A percentile compares a stretch with the other conserved stretches of the same genome.
These are phyloP conservation scores for Parotocinclus haroldoi DNA, from an alignment of 2,797 vertebrate genomes.

Conservation along the genomic window DNA sequence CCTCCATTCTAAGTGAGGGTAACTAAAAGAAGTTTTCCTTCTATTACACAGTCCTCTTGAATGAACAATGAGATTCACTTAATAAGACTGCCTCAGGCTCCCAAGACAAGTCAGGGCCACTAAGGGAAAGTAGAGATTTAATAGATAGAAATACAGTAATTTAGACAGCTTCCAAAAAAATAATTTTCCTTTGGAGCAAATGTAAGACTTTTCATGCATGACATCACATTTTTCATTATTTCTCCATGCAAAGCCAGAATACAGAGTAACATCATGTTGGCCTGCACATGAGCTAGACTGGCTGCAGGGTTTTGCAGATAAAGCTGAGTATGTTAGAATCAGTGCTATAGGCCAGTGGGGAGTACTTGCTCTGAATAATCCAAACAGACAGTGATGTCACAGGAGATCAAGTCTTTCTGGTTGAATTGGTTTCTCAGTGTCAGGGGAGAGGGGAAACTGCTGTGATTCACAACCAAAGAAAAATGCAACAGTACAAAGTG, in stretches of 20 bases:
- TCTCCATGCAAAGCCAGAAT: not conserved
- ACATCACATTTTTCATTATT: not conserved
- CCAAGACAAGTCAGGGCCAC: conserved; percentile 36
- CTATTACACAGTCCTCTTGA: conserved; percentile 43
- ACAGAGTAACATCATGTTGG: conserved; percentile 3
- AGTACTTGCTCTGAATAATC: conserved; percentile 42
- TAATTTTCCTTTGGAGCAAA: conserved; percentile 9
- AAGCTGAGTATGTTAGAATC: conserved; percentile 40
- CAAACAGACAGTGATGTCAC: conserved; percentile 51
- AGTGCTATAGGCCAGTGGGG: conserved; percentile 38
- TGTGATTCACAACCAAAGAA: conserved; percentile 8
- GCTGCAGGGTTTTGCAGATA: conserved; percentile 26
- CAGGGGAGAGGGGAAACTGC: conserved; percentile 17
- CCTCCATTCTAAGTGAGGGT: conserved; percentile 14
- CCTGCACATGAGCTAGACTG: conserved; percentile 9
- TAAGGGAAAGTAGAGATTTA: conserved; percentile 35
- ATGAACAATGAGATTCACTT: conserved; percentile 45
- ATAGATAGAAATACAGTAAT: conserved; percentile 8
- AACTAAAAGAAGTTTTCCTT: conserved; percentile 22
- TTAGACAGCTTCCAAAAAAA: conserved; percentile 19
- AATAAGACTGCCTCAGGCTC: conserved; percentile 46
- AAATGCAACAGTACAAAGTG: conserved; percentile 19
- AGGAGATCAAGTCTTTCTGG: conserved; percentile 36
- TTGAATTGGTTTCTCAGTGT: conserved; percentile 40
- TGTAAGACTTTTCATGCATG: not conserved